Conservation (phyloP, 2,797 vertebrate genomes). For the Pangasius krempfi region DNA sequence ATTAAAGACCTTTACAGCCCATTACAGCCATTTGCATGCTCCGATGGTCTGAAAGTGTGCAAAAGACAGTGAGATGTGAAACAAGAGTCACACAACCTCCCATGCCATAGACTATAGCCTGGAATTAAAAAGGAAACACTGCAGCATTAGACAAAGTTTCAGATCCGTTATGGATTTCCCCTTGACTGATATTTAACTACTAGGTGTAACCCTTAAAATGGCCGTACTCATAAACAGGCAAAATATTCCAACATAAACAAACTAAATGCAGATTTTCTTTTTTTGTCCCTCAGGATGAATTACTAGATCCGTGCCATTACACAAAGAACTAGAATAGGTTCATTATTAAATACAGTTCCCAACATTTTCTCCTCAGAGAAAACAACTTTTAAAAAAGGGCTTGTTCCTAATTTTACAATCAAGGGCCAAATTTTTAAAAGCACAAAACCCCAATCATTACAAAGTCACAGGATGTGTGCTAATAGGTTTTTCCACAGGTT, state of each 20-base stretch:
- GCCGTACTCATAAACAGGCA: background rate
- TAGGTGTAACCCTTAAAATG: background rate
- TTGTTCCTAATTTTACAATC: background rate
- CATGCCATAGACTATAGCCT: background rate
- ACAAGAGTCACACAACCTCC: background rate
- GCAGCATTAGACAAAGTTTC: conserved; percentile 31
- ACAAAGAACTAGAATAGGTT: background rate
- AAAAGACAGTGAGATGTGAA: conserved; percentile 9
- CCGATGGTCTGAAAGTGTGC: background rate
- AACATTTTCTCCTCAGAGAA: background rate
- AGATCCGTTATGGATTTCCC: conserved; percentile 47
- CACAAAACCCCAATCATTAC: background rate
- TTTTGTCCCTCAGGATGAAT: background rate
- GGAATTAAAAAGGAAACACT: conserved; percentile 21
- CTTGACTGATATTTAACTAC: conserved; percentile 25
- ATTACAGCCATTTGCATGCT: background rate
- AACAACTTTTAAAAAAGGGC: background rate
- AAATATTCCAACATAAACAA: background rate
- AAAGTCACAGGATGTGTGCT: background rate
- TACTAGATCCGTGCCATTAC: background rate
- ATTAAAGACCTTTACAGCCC: background rate
- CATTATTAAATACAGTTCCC: background rate
- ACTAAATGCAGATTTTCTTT: background rate
- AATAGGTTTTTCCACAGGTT: background rate
- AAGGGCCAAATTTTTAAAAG: background rate